These are phyloP conservation scores for Muntiacus reevesi DNA, from an alignment of 2,113 vertebrate genomes.

Conservation along the genomic window DNA sequence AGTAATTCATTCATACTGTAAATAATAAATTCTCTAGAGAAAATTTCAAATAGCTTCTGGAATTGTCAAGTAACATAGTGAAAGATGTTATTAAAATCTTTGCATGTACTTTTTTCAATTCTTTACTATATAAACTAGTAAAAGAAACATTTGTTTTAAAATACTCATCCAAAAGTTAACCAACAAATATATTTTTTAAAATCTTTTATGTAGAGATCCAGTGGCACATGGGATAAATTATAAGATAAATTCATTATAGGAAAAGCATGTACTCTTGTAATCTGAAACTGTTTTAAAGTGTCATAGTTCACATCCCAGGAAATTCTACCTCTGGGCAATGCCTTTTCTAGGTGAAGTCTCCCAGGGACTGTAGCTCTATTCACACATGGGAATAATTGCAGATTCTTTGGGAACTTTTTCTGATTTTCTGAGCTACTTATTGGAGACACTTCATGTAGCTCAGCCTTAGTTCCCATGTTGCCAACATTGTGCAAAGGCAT, in stretches of 20 bases:
- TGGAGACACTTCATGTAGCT: not conserved
- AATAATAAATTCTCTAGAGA: conserved; percentile 19
- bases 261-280: not conserved
- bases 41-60: not conserved
- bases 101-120: not conserved
- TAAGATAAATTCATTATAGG: not conserved
- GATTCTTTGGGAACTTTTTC: not conserved
- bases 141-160: not conserved
- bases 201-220: not conserved
- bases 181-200: not conserved
- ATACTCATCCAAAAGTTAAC: not conserved
- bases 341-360: conserved; percentile 35
- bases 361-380: not conserved
- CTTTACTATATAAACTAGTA: not conserved
- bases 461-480: not conserved
- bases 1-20: not conserved
- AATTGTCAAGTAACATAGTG: not conserved
- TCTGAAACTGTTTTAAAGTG: not conserved
- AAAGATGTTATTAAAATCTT: not conserved
- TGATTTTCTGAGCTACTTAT: not conserved
- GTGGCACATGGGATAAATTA: not conserved
- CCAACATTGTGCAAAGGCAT: not conserved
- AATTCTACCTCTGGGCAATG: not conserved
- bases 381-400: conserved; percentile 5
- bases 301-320: not conserved